Percentiles rank a stretch among this genome's conserved stretches.
Conservation (phyloP, 92 coral and sea anemone species). For the Heteractis magnifica region DNA sequence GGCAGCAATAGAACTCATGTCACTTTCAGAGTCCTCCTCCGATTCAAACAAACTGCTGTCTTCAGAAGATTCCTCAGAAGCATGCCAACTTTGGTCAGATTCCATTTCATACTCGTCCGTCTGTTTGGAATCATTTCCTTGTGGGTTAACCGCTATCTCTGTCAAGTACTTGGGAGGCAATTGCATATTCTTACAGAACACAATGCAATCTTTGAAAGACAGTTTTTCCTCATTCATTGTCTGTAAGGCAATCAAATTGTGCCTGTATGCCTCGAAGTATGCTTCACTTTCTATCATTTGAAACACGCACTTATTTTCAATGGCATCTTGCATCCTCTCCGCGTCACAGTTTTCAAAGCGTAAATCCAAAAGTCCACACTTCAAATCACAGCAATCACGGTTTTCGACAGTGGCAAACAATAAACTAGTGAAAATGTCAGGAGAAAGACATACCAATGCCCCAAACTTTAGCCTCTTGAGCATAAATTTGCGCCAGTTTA, state of each 20-base stretch:
- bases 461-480: constrained; percentile 72
- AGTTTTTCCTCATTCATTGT: constrained; percentile 48
- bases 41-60: neutral
- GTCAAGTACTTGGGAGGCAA: constrained; percentile 50
- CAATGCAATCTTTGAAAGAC: constrained; percentile 77
- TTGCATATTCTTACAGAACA: constrained; percentile 41
- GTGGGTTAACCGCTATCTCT: neutral
- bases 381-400: constrained; percentile 45
- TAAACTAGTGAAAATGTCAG: constrained; percentile 54
- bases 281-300: constrained; percentile 86
- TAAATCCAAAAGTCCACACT: constrained; percentile 62
- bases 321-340: constrained; percentile 22
- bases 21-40: no score
- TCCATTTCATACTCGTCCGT: no score
- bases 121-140: no score
- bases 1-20: no score
- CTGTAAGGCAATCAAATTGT: constrained; percentile 67
- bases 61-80: neutral
- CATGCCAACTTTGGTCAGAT: no score
- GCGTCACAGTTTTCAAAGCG: constrained; percentile 54
- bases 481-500: constrained; percentile 64
- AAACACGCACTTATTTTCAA: constrained; percentile 36
- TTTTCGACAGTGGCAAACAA: constrained; percentile 79
- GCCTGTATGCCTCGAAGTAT: constrained; percentile 87
- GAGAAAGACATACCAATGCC: constrained; percentile 74